These are phyloP conservation scores for Drosophila mulleri DNA, from an alignment of 2,888 invertebrate species.

Conservation along the genomic window DNA sequence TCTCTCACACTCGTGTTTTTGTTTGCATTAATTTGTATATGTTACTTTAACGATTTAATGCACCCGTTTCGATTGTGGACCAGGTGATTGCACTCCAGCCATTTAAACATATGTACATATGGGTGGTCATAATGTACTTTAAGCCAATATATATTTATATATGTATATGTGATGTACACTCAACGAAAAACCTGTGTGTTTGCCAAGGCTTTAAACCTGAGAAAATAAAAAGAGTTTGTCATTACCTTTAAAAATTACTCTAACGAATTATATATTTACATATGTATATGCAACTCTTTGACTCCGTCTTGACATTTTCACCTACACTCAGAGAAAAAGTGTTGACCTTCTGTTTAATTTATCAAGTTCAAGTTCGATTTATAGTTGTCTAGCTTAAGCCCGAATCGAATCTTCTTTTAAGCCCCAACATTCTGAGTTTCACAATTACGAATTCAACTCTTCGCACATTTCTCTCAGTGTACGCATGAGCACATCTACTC, in stretches of 20 bases:
- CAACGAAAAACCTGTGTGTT: background rate
- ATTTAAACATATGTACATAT: slow-evolving; percentile 17
- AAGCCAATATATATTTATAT: background rate
- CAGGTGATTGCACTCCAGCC: slow-evolving; percentile 68
- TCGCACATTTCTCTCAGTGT: background rate
- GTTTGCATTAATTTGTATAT: slow-evolving; percentile 79
- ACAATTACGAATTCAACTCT: background rate
- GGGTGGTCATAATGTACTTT: slow-evolving; percentile 36
- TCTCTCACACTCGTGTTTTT: slow-evolving; percentile 63
- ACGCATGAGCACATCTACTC: slow-evolving; percentile 1
- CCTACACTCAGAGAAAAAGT: background rate
- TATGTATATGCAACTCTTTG: background rate
- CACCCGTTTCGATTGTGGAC: slow-evolving; percentile 56
- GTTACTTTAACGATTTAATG: slow-evolving; percentile 76
- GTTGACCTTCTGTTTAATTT: background rate
- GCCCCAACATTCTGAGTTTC: background rate
- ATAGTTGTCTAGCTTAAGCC: too few species aligned
- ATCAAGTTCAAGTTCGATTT: background rate
- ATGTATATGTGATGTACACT: background rate
- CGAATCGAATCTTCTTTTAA: too few species aligned
- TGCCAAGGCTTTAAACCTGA: too few species aligned
- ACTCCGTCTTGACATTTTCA: background rate
- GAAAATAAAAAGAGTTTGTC: background rate
- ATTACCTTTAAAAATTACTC: background rate
- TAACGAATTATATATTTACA: background rate